Evolutionary conservation across 2,113 vertebrate genomes (phyloP), one percentile per base, ranked within the genome.

Genomic region (Hippopotamus amphibius): DNA sequence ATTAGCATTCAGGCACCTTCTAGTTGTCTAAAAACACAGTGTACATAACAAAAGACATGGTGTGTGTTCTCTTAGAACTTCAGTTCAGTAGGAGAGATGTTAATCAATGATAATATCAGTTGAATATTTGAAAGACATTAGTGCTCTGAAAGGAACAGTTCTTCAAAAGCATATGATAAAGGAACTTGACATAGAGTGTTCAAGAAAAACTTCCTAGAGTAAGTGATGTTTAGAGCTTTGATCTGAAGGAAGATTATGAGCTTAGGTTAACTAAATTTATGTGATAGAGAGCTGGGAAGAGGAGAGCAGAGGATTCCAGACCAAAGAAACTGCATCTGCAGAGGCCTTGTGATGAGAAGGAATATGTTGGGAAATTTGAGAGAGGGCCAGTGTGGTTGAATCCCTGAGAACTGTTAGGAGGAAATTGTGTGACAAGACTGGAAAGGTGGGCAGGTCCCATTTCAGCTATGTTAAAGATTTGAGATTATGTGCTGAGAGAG

Each of bases 171-270:
- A 50, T 74, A 28, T 69, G 43, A 68, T 43, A 90, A 5, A 72
- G 68, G 30, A 66, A 65, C 13, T 93, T 90, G 41, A 85, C n/a
- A 80, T 37, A 74, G 7, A 74, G 19, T 80, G 46, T 24, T 87
- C 10, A 43, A 96, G 50, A 41, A 82, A 85, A 24, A 46, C 33
- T 89, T 83, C 9, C 33, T 22, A 48, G 50, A 87, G n/a, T 55
- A 74, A 74, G 22, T 84, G 41, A 93, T n/a, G 22, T 72, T 89
- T 82, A 74, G 15, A 92, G 15, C 93, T 92, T 33, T 86, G 12
- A 80, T 80, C 41, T 76, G 24, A 93, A 84, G 50, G 24, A 77
- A 76, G 17, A 16, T 91, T 30, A n/a, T 69, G 41, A 93, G 26
- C 72, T 90, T 90, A 77, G 13, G 66, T 48, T 88, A 92, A 55